A percentile compares a stretch with the other conserved stretches of the same genome.
Conservation (phyloP, 2,888 invertebrate species). For the Beris morrisii region DNA sequence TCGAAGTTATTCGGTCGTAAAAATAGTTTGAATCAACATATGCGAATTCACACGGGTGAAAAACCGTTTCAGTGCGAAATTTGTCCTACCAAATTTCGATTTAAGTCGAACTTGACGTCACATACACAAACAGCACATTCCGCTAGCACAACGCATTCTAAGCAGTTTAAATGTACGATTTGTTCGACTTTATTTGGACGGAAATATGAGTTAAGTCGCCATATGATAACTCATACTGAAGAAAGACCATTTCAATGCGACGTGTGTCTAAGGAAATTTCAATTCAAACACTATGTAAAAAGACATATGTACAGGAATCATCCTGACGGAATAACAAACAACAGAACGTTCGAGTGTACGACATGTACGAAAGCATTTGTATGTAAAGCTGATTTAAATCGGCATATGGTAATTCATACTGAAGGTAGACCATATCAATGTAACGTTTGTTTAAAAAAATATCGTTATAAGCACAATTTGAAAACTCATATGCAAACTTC, state of each 20-base stretch:
- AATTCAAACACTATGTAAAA: neutral
- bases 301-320: too few relatives aligned
- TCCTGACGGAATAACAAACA: too few relatives aligned
- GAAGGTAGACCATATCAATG: neutral
- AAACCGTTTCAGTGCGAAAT: slow-evolving; percentile 8
- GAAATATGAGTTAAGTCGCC: neutral
- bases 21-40: neutral
- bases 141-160: neutral
- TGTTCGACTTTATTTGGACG: neutral
- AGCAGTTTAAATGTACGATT: neutral
- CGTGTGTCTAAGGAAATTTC: slow-evolving; percentile 4
- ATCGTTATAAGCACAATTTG: neutral
- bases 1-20: neutral
- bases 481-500: neutral
- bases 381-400: neutral
- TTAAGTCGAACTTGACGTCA: slow-evolving; percentile 3
- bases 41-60: neutral
- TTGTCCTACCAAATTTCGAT: slow-evolving; percentile 13
- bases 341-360: too few relatives aligned
- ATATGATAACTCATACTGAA: slow-evolving; percentile 1
- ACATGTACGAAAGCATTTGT: too few relatives aligned
- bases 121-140: slow-evolving; percentile 7
- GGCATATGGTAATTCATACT: neutral
- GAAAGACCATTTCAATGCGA: neutral
- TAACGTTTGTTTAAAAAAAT: neutral